phyloP scores from a whole-genome alignment of 2,113 vertebrate species.

The Leuciscus idus region DNA sequence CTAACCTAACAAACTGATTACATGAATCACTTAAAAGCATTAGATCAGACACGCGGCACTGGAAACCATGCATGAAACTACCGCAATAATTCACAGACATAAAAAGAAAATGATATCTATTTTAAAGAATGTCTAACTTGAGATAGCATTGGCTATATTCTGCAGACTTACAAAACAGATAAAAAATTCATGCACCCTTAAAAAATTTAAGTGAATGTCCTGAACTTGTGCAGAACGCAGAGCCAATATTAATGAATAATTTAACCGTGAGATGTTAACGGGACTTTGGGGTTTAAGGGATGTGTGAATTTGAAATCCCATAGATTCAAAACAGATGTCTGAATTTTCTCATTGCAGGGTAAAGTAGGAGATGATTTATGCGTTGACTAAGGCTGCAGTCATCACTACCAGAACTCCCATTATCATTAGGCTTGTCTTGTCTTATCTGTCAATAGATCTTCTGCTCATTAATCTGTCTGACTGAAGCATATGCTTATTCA shows the following conservation, averaged over 20 bases:
- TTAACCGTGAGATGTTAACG: slow-evolving; percentile 65
- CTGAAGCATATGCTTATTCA: not conserved
- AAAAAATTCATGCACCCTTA: slow-evolving; percentile 75
- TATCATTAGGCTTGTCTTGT: not conserved
- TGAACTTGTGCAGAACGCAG: slow-evolving; percentile 69
- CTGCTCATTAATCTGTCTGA: slow-evolving; percentile 14
- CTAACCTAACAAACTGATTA: not conserved
- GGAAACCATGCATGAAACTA: not conserved
- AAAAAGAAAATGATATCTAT: slow-evolving; percentile 3
- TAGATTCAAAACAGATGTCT: slow-evolving; percentile 17
- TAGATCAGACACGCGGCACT: too few species aligned
- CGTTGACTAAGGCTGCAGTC: not conserved
- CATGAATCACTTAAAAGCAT: not conserved
- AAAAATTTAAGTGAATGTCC: slow-evolving; percentile 79
- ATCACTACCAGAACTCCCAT: not conserved
- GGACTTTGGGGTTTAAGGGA: slow-evolving; percentile 54
- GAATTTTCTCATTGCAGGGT: not conserved
- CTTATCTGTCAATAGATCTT: not conserved
- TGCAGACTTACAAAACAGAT: slow-evolving; percentile 71
- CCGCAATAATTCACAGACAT: too few species aligned
- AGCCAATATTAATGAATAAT: slow-evolving; percentile 71
- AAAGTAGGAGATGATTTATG: not conserved
- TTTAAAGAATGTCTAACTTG: slow-evolving; percentile 62
- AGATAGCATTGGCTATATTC: slow-evolving; percentile 56
- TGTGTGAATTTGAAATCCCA: slow-evolving; percentile 50